Evolutionary conservation across 1,140 invertebrate species (phyloP).

Genomic region (Maniola jurtina): DNA sequence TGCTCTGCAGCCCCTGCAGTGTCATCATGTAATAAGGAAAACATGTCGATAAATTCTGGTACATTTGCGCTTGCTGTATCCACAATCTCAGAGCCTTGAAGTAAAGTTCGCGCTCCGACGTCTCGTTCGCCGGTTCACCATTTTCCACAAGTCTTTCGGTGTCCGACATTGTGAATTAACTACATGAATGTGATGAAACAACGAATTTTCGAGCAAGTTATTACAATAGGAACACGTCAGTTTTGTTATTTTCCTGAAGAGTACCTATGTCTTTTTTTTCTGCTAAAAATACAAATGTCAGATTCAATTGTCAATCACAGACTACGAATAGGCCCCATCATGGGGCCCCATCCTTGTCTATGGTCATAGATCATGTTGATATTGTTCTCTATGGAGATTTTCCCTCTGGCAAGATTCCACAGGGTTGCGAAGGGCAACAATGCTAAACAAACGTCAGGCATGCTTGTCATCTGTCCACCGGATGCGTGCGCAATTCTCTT

Average conservation of each 20-base stretch:
- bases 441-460: conserved; percentile 29
- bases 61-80: conserved; percentile 79
- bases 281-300: neutral
- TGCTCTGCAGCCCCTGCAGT: conserved; percentile 76
- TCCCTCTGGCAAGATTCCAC: conserved; percentile 11
- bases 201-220: conserved; percentile 20
- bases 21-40: conserved; percentile 81
- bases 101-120: conserved; percentile 76
- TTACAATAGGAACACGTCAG: conserved; percentile 58
- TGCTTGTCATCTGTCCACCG: conserved; percentile 34
- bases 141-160: conserved; percentile 42
- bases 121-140: conserved; percentile 25
- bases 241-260: conserved; percentile 41
- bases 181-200: conserved; percentile 33
- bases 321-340: too few species aligned
- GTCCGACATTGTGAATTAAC: conserved; percentile 44
- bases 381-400: neutral
- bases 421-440: conserved; percentile 22
- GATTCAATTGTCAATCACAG: neutral
- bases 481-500: conserved; percentile 50
- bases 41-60: conserved; percentile 77
- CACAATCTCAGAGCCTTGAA: conserved; percentile 76
- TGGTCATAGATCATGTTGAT: neutral
- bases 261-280: neutral
- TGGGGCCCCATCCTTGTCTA: neutral